Evolutionary conservation across 1,140 invertebrate species (phyloP).

Genomic region (Sycobia sp.): DNA sequence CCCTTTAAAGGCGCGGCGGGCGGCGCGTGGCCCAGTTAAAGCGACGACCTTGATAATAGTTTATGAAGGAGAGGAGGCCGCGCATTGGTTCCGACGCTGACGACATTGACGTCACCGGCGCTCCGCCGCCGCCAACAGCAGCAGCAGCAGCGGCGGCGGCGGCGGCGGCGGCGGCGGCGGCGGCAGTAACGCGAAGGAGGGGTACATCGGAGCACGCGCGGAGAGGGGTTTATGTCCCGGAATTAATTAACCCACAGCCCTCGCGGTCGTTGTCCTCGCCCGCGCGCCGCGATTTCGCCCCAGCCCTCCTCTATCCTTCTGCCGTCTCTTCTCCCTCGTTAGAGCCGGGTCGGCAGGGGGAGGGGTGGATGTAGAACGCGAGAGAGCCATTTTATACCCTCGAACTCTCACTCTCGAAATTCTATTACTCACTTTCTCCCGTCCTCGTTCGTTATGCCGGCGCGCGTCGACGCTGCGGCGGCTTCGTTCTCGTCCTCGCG

Average conservation of each 20-base stretch:
- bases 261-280: slow-evolving; percentile 33
- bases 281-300: slow-evolving; percentile 6
- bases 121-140: too few species aligned
- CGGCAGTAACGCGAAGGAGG: too few species aligned
- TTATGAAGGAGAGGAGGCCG: slow-evolving; percentile 50
- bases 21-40: slow-evolving; percentile 55
- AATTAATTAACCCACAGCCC: slow-evolving; percentile 60
- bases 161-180: too few species aligned
- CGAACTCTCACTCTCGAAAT: slow-evolving; percentile 58
- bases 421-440: slow-evolving; percentile 45
- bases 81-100: slow-evolving; percentile 7
- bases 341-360: background rate
- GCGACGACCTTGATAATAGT: slow-evolving; percentile 59
- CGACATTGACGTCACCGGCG: too few species aligned
- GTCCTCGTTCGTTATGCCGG: slow-evolving; percentile 2
- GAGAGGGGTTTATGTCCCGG: slow-evolving; percentile 53
- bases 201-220: slow-evolving; percentile 22
- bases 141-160: too few species aligned
- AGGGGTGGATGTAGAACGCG: background rate
- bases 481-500: slow-evolving; percentile 10
- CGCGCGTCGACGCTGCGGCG: slow-evolving; percentile 3
- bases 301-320: background rate
- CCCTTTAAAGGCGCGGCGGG: slow-evolving; percentile 45
- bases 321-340: background rate
- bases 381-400: slow-evolving; percentile 47